Evolutionary conservation across 2,113 vertebrate species (phyloP).

Genomic region (Dascyllus trimaculatus): DNA sequence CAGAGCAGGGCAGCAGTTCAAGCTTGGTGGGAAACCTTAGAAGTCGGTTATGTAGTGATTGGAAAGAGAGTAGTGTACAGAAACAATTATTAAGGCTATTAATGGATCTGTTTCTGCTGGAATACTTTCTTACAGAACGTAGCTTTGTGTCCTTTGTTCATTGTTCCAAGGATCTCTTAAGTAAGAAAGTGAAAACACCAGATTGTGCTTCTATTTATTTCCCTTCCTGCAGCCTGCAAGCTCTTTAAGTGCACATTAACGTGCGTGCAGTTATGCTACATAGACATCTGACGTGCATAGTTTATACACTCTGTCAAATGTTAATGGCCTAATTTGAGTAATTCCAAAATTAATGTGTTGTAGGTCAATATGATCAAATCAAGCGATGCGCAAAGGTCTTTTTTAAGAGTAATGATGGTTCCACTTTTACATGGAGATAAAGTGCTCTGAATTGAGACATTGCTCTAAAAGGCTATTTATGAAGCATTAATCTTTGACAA

Average conservation of each 20-base stretch:
- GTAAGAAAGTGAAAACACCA: neutral
- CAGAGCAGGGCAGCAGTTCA: neutral
- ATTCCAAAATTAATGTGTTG: conserved; percentile 27
- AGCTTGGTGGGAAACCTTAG: neutral
- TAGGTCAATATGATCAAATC: conserved; percentile 15
- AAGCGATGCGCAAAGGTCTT: conserved; percentile 16
- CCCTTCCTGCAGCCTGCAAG: neutral
- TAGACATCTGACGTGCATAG: neutral
- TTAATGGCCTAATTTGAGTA: conserved; percentile 12
- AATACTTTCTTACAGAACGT: no score
- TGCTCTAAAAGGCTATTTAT: neutral
- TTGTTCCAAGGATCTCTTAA: conserved; percentile 1
- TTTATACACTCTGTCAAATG: conserved; percentile 24
- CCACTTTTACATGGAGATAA: neutral
- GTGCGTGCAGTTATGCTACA: conserved; percentile 1
- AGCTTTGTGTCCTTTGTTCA: neutral
- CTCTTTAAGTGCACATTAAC: neutral
- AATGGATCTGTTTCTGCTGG: neutral
- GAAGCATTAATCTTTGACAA: neutral
- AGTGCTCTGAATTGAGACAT: neutral
- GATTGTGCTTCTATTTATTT: neutral
- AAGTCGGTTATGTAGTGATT: neutral
- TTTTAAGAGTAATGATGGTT: neutral
- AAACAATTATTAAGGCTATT: neutral
- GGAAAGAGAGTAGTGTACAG: neutral